These are phyloP conservation scores for Vesta saturnalis DNA, from an alignment of 2,888 invertebrate species.

Conservation along the genomic window DNA sequence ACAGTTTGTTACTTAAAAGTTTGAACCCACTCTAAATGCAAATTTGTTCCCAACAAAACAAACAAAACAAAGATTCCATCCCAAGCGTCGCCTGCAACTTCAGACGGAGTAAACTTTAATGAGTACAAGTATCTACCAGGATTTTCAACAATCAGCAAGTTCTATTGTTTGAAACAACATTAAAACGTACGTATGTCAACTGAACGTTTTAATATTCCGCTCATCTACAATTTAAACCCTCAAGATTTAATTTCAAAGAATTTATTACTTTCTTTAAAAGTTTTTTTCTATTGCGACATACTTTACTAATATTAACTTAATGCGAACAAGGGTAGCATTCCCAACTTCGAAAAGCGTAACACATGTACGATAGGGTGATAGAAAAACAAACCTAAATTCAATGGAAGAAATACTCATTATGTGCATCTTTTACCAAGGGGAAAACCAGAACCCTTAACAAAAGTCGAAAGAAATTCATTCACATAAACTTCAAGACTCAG, in stretches of 20 bases:
- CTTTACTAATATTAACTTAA: slow-evolving; percentile 53
- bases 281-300: slow-evolving; percentile 54
- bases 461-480: slow-evolving; percentile 1
- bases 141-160: slow-evolving; percentile 42
- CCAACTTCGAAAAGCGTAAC: slow-evolving; percentile 44
- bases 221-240: slow-evolving; percentile 6
- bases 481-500: not conserved
- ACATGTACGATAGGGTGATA: slow-evolving; percentile 50
- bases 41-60: slow-evolving; percentile 55
- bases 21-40: slow-evolving; percentile 61
- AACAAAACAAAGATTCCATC: slow-evolving; percentile 52
- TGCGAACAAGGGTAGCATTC: slow-evolving; percentile 41
- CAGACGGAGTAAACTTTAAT: slow-evolving; percentile 47
- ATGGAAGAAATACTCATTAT: slow-evolving; percentile 45
- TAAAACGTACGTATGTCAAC: slow-evolving; percentile 13
- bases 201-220: slow-evolving; percentile 8
- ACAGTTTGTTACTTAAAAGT: slow-evolving; percentile 57
- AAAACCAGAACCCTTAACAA: slow-evolving; percentile 13
- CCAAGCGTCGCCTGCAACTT: slow-evolving; percentile 44
- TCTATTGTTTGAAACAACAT: slow-evolving; percentile 28
- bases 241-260: slow-evolving; percentile 27
- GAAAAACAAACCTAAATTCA: slow-evolving; percentile 47
- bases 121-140: slow-evolving; percentile 30
- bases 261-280: slow-evolving; percentile 49
- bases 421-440: slow-evolving; percentile 42